phyloP scores from a whole-genome alignment of 2,113 vertebrate genomes.

The Anguilla rostrata region DNA sequence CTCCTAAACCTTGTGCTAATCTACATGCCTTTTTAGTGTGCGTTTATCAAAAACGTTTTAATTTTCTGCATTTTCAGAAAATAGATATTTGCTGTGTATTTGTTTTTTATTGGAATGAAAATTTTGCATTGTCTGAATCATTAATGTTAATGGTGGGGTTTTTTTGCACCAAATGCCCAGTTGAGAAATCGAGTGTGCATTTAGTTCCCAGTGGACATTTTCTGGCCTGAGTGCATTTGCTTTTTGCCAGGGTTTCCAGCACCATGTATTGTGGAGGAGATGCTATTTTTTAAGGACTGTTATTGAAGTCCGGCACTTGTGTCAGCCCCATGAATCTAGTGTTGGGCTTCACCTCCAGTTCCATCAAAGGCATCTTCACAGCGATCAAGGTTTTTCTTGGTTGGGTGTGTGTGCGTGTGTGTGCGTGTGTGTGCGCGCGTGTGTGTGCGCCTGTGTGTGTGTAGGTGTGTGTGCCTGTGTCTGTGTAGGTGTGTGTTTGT shows the following conservation, averaged over 20 bases:
- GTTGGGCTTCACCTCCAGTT: conserved; percentile 24
- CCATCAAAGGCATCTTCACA: conserved; percentile 34
- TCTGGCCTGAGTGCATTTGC: conserved; percentile 3
- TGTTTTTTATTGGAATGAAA: no score
- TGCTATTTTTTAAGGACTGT: conserved; percentile 43
- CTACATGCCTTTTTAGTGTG: not conserved
- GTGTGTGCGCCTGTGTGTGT: not conserved
- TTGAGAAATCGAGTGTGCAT: not conserved
- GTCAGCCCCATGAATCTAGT: conserved; percentile 33
- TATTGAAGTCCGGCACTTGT: conserved; percentile 32
- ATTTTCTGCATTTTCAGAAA: no score
- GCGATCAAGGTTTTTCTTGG: conserved; percentile 1
- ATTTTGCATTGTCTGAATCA: not conserved
- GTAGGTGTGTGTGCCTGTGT: not conserved
- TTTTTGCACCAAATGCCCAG: not conserved
- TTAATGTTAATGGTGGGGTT: not conserved
- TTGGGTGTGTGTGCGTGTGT: not conserved
- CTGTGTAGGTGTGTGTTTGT: not conserved
- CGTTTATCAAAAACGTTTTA: no score
- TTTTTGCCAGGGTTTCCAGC: conserved; percentile 14
- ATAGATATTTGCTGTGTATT: no score
- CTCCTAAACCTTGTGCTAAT: not conserved
- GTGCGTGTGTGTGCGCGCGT: not conserved
- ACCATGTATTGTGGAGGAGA: conserved; percentile 45
- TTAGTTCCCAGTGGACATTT: not conserved